These are phyloP conservation scores for Willisornis vidua DNA, from an alignment of 2,113 vertebrate genomes.

Conservation along the genomic window DNA sequence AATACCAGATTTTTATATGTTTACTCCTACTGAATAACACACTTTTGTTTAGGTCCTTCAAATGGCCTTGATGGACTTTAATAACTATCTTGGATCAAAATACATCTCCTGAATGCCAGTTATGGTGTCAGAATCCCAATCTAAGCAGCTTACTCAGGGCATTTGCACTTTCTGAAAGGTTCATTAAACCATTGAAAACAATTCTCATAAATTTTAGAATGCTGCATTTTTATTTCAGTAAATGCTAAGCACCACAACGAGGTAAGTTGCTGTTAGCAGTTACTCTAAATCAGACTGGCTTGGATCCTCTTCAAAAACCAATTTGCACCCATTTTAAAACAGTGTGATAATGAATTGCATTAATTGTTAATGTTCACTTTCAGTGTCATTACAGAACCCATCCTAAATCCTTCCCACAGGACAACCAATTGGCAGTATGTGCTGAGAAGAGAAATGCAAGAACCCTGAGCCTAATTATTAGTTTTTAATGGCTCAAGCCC, in stretches of 20 bases:
- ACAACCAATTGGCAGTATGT: not conserved
- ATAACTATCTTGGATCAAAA: not conserved
- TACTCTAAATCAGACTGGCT: not conserved
- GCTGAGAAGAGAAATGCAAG: not conserved
- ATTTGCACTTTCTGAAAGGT: slow-evolving; percentile 1
- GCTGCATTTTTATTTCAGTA: slow-evolving; percentile 39
- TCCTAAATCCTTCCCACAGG: not conserved
- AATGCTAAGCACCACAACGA: slow-evolving; percentile 3
- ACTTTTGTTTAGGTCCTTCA: not conserved
- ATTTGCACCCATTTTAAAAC: slow-evolving; percentile 3
- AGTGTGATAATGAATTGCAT: slow-evolving; percentile 61
- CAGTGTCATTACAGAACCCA: not conserved
- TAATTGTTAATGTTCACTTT: slow-evolving; percentile 61
- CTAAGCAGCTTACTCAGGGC: not conserved
- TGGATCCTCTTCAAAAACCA: not conserved
- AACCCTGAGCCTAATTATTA: not conserved
- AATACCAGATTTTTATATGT: not conserved
- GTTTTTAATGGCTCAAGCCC: not conserved
- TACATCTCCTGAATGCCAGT: not conserved
- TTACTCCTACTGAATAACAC: not conserved
- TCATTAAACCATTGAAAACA: slow-evolving; percentile 14
- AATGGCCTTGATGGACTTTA: not conserved
- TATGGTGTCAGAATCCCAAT: not conserved
- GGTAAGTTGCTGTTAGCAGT: slow-evolving; percentile 2
- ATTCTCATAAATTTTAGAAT: slow-evolving; percentile 34